These are phyloP conservation scores for Peromyscus aztecus DNA, from an alignment of 2,797 vertebrate species.

Conservation along the genomic window DNA sequence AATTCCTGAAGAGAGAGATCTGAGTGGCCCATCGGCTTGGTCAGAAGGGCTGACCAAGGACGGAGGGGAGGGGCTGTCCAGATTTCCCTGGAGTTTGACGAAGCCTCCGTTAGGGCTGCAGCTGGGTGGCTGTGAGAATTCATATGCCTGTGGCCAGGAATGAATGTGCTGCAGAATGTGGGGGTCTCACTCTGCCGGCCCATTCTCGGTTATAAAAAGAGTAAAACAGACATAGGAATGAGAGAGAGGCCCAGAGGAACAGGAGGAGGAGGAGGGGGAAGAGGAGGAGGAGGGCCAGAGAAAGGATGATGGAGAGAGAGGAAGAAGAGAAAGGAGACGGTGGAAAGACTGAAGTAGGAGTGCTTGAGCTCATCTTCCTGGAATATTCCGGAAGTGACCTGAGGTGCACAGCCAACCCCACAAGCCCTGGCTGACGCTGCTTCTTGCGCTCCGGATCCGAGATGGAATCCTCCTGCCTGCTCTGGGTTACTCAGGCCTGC, in stretches of 20 bases:
- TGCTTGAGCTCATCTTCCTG: neutral
- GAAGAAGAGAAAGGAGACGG: neutral
- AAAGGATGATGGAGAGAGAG: neutral
- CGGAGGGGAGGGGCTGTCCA: neutral
- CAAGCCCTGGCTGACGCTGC: fast-evolving
- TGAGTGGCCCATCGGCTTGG: neutral
- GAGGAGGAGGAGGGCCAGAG: neutral
- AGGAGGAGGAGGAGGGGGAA: too few relatives aligned
- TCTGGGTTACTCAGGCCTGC: neutral
- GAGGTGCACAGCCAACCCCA: fast-evolving
- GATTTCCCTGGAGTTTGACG: neutral
- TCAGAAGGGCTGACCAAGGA: neutral
- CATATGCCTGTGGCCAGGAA: neutral
- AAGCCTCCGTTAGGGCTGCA: neutral
- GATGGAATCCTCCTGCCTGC: neutral
- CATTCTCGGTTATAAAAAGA: neutral
- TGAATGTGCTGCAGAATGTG: neutral
- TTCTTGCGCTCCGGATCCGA: neutral
- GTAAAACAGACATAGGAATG: neutral
- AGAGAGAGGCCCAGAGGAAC: neutral
- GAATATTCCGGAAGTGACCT: neutral
- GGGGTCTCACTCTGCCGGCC: neutral
- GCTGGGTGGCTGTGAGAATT: neutral
- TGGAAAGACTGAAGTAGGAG: neutral
- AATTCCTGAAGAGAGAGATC: neutral